Evolutionary conservation across 2,888 invertebrate genomes (phyloP).

Genomic region (Ommatoiulus sabulosus): DNA sequence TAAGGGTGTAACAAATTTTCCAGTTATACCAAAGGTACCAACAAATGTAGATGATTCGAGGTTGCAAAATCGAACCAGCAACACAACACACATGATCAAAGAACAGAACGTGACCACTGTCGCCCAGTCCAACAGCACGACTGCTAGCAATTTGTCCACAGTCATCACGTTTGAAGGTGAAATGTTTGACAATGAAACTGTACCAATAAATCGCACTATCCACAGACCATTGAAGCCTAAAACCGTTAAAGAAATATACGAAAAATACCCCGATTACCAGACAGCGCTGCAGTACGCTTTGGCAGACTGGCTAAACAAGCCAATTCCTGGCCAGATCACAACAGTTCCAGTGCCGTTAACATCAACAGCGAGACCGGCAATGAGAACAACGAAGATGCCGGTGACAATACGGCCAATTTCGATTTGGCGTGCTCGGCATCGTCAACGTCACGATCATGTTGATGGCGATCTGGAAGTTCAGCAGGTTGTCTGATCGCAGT

Average conservation of each 20-base stretch:
- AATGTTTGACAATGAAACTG: not conserved
- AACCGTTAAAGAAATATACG: constrained; percentile 15
- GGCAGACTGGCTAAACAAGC: constrained; percentile 21
- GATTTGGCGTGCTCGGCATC: not conserved
- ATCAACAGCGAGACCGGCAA: not conserved
- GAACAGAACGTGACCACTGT: not conserved
- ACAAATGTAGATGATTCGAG: not conserved
- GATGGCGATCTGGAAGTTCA: not conserved
- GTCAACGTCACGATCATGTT: not conserved
- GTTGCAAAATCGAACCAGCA: not conserved
- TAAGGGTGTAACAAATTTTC: not conserved
- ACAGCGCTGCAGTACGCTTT: not conserved
- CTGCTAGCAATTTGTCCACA: not conserved
- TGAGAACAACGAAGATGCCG: not conserved
- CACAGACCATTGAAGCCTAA: not conserved
- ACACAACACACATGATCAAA: not conserved
- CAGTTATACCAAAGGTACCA: not conserved
- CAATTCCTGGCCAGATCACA: constrained; percentile 16
- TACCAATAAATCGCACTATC: not conserved
- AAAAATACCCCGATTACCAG: constrained; percentile 22
- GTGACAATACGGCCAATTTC: not conserved
- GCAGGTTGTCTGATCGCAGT: constrained; percentile 44
- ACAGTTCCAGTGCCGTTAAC: not conserved
- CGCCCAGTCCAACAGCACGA: not conserved
- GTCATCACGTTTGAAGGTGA: not conserved